These are phyloP conservation scores for Steatornis caripensis DNA, from an alignment of 2,113 vertebrate genomes.

Conservation along the genomic window DNA sequence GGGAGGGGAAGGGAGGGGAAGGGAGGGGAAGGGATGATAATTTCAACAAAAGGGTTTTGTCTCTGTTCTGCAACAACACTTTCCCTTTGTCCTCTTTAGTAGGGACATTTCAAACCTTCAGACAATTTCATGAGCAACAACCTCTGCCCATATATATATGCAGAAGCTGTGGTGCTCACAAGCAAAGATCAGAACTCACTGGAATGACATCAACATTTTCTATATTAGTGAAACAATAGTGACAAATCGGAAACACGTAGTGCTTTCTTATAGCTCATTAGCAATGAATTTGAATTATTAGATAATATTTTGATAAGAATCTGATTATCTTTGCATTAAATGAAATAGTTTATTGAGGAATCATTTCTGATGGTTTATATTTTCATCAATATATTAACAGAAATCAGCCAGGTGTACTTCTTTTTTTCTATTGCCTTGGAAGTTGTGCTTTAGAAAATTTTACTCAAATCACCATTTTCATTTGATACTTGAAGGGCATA, in stretches of 20 bases:
- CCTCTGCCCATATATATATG: background rate
- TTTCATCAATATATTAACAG: constrained; percentile 7
- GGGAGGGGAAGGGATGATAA: background rate
- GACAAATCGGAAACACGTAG: background rate
- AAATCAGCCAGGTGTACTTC: background rate
- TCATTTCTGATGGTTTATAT: background rate
- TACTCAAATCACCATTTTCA: background rate
- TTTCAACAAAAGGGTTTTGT: background rate
- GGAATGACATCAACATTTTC: background rate
- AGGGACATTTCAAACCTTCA: background rate
- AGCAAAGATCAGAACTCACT: background rate
- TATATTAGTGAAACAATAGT: background rate
- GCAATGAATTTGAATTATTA: background rate
- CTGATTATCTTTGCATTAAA: background rate
- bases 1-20: no score
- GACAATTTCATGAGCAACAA: background rate
- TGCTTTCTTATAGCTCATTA: background rate
- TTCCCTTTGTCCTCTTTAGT: background rate
- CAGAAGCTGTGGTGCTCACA: background rate
- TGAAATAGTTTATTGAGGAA: background rate
- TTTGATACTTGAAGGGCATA: background rate
- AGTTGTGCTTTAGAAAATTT: background rate
- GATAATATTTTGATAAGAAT: background rate
- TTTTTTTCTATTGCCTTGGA: background rate
- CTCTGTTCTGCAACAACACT: background rate